A percentile compares a stretch with the other conserved stretches of the same genome.
Conservation (phyloP, 2,888 invertebrate species). For the Scelioninae gen. 2 region DNA sequence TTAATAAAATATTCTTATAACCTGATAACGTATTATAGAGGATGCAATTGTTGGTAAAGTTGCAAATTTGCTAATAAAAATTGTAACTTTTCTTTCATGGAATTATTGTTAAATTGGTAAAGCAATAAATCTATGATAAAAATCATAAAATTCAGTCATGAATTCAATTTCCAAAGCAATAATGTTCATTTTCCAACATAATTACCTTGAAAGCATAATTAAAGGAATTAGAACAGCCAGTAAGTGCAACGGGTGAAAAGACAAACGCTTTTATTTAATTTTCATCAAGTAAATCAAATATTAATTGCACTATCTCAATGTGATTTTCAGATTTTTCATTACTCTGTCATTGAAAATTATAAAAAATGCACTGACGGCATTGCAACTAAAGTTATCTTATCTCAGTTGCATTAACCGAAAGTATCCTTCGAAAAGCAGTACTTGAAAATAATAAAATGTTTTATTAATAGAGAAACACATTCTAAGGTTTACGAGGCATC, state of each 20-base stretch:
- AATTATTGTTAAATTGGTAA: slow-evolving; percentile 8
- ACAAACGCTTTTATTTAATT: slow-evolving; percentile 31
- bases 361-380: too few species aligned
- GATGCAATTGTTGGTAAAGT: too few species aligned
- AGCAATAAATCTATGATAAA: slow-evolving; percentile 14
- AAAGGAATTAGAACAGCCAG: slow-evolving; percentile 35
- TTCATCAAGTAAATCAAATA: slow-evolving; percentile 16
- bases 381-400: too few species aligned
- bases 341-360: too few species aligned
- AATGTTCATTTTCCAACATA: slow-evolving; percentile 37
- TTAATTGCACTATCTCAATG: neutral
- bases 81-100: neutral
- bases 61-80: too few species aligned
- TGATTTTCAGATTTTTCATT: too few species aligned
- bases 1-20: too few species aligned
- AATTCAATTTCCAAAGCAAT: slow-evolving; percentile 44
- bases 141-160: slow-evolving; percentile 32
- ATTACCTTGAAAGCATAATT: slow-evolving; percentile 45
- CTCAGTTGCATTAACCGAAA: slow-evolving; percentile 1
- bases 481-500: slow-evolving; percentile 15
- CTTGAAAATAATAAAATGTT: slow-evolving; percentile 38
- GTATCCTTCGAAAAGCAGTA: slow-evolving; percentile 10
- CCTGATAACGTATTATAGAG: too few species aligned
- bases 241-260: slow-evolving; percentile 17
- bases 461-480: slow-evolving; percentile 8